Conservation (phyloP, 2,113 vertebrate species). For the Pangasianodon hypophthalmus region DNA sequence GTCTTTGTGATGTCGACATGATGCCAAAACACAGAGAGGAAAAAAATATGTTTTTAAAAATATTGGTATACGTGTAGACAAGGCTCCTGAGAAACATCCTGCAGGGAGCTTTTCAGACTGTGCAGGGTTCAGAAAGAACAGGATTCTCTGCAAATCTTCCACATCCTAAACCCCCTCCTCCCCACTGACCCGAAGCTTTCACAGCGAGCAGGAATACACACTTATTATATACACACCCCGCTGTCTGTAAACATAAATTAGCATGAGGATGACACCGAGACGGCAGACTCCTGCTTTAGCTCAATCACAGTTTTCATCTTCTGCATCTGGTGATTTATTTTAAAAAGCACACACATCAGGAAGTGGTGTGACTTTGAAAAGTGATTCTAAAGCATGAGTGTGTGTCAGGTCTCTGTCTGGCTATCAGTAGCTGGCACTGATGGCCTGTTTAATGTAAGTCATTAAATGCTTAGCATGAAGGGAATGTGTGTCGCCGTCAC, state of each 20-base stretch:
- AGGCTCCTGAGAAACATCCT: conserved; percentile 1
- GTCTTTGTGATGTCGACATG: neutral
- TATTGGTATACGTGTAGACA: neutral
- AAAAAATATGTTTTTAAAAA: neutral
- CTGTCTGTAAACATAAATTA: conserved; percentile 53
- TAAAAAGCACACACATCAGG: conserved; percentile 12
- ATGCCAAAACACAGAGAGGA: neutral
- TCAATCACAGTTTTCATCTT: conserved; percentile 16
- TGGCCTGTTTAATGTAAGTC: conserved; percentile 45
- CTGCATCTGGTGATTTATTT: conserved; percentile 10
- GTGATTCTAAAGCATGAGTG: conserved; percentile 14
- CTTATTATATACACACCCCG: conserved; percentile 46
- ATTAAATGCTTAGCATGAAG: conserved; percentile 47
- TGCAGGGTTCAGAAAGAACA: conserved; percentile 30
- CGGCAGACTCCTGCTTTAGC: conserved; percentile 1
- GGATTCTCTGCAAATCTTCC: conserved; percentile 44
- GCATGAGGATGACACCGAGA: conserved; percentile 27
- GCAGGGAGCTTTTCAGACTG: conserved; percentile 20
- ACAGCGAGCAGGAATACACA: conserved; percentile 38
- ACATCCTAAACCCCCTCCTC: conserved; percentile 19
- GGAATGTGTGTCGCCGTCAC: conserved; percentile 31
- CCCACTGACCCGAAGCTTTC: conserved; percentile 23
- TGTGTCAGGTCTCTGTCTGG: conserved; percentile 23
- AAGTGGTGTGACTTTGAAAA: conserved; percentile 40
- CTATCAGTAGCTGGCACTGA: conserved; percentile 33